These are phyloP conservation scores for Tetrao urogallus DNA, from an alignment of 2,113 vertebrate genomes.

Conservation along the genomic window DNA sequence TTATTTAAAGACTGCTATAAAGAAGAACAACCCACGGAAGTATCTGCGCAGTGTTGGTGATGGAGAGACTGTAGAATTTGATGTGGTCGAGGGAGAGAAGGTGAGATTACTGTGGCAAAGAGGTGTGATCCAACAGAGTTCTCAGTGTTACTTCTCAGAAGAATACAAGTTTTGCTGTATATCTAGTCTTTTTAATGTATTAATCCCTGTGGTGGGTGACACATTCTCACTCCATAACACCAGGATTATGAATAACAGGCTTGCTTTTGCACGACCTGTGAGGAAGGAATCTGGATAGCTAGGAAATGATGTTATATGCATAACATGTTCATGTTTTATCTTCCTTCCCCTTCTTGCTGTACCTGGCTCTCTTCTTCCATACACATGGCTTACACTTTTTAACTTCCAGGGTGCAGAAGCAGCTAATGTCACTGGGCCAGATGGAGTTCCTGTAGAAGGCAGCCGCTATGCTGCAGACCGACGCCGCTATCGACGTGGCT, in stretches of 20 bases:
- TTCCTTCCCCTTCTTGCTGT: neutral
- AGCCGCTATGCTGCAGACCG: slow-evolving; percentile 95
- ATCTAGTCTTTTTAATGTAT: neutral
- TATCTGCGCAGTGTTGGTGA: slow-evolving; percentile 96
- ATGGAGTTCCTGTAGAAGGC: slow-evolving; percentile 92
- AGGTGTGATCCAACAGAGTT: neutral
- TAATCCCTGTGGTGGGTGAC: neutral
- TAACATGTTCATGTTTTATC: neutral
- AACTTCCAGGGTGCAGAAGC: slow-evolving; percentile 89
- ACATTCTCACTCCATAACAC: no score
- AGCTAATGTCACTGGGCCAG: slow-evolving; percentile 94
- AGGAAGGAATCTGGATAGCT: neutral
- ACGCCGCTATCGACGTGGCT: slow-evolving; percentile 89
- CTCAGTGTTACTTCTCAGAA: neutral
- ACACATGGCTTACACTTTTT: neutral
- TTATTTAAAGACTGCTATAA: slow-evolving; percentile 89
- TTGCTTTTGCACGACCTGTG: accelerated
- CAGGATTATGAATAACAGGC: neutral
- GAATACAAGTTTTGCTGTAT: neutral
- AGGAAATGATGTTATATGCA: neutral
- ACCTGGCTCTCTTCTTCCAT: neutral
- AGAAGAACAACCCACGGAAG: slow-evolving; percentile 96
- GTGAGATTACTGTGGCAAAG: slow-evolving; percentile 44
- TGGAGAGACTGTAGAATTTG: slow-evolving; percentile 95
- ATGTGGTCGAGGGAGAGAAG: slow-evolving; percentile 94